A percentile compares a stretch with the other conserved stretches of the same genome.
Conservation (phyloP, 2,113 vertebrate species). For the Melanotaenia duboulayi region DNA sequence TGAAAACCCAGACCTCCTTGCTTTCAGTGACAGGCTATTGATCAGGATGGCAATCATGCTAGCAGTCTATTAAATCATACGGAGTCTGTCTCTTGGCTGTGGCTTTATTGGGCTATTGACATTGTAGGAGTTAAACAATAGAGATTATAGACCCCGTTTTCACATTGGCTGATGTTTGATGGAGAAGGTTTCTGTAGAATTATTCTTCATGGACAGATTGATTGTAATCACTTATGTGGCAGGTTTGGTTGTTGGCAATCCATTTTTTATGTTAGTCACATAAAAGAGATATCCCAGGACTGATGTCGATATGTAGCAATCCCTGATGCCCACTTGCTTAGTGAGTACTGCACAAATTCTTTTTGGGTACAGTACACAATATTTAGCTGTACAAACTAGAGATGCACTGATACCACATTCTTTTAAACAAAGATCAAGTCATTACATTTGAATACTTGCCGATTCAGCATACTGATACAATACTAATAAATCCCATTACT, state of each 20-base stretch:
- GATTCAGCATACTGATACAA: too few species aligned
- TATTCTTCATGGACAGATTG: constrained; percentile 4
- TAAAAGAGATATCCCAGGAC: neutral
- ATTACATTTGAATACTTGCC: too few species aligned
- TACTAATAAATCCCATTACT: too few species aligned
- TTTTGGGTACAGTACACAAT: neutral
- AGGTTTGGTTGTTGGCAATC: constrained; percentile 15
- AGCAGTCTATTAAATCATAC: constrained; percentile 72
- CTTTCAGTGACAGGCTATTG: constrained; percentile 69
- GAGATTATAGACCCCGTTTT: constrained; percentile 42
- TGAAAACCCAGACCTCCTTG: constrained; percentile 52
- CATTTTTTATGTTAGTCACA: constrained; percentile 14
- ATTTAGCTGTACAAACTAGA: too few species aligned
- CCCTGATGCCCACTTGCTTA: too few species aligned
- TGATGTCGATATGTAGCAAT: neutral
- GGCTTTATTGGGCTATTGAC: constrained; percentile 57
- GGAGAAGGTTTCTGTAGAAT: constrained; percentile 9
- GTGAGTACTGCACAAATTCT: neutral
- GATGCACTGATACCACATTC: too few species aligned
- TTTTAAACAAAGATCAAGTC: too few species aligned
- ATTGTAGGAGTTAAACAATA: constrained; percentile 48
- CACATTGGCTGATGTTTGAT: constrained; percentile 24
- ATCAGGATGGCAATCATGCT: constrained; percentile 62
- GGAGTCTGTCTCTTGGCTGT: constrained; percentile 45
- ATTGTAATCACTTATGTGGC: constrained; percentile 5